phyloP scores from a whole-genome alignment of 1,140 invertebrate species.

The Acromyrmex charruanus region DNA sequence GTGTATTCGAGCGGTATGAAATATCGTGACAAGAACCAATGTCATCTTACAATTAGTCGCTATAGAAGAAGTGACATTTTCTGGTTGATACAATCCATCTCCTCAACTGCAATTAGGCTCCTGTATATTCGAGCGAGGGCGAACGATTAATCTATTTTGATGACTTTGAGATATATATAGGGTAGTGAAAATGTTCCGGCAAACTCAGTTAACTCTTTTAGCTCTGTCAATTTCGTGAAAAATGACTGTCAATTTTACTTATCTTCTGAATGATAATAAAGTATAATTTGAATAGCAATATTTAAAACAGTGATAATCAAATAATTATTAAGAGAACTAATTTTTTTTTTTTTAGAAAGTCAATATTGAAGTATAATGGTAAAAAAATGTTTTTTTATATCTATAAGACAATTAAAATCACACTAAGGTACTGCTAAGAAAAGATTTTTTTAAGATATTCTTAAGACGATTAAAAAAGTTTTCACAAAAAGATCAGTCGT shows the following conservation, averaged over 20 bases:
- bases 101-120: slow-evolving; percentile 6
- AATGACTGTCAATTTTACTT: background rate
- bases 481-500: background rate
- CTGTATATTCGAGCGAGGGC: slow-evolving; percentile 50
- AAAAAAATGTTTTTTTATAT: too few relatives aligned
- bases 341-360: too few relatives aligned
- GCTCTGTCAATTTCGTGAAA: background rate
- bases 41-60: background rate
- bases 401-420: too few relatives aligned
- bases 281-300: background rate
- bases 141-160: slow-evolving; percentile 57
- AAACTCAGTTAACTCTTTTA: background rate
- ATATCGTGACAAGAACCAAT: background rate
- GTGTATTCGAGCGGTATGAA: background rate
- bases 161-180: slow-evolving; percentile 18
- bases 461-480: background rate
- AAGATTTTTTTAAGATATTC: background rate
- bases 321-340: background rate
- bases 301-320: background rate
- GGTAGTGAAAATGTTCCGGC: background rate
- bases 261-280: background rate
- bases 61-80: background rate
- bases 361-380: too few relatives aligned
- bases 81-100: slow-evolving; percentile 1
- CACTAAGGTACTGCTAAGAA: background rate